A percentile compares a stretch with the other conserved stretches of the same genome.
These are phyloP conservation scores for Miniopterus natalensis DNA, from an alignment of 2,113 vertebrate genomes.

Conservation along the genomic window DNA sequence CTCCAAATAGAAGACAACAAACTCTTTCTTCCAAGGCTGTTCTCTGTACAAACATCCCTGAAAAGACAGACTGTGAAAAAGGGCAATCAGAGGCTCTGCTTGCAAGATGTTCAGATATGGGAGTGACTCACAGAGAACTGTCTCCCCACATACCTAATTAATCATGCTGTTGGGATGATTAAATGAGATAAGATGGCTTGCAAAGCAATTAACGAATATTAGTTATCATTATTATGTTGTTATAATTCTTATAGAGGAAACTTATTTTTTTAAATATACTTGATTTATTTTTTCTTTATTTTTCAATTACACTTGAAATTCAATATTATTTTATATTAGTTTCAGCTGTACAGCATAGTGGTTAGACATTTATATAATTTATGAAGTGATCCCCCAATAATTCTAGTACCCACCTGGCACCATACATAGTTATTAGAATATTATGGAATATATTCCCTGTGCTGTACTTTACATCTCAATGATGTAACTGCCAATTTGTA, in stretches of 20 bases:
- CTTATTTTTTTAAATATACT: not conserved
- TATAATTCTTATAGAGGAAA: not conserved
- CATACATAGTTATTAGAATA: not conserved
- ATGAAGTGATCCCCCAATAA: not conserved
- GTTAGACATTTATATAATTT: not conserved
- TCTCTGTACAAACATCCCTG: not conserved
- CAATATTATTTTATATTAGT: not conserved
- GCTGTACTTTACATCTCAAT: not conserved
- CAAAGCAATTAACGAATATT: slow-evolving; percentile 10
- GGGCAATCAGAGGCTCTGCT: not conserved
- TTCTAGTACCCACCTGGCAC: not conserved
- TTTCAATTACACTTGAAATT: not conserved
- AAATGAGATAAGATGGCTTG: slow-evolving; percentile 4
- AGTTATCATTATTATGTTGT: not conserved
- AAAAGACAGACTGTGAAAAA: not conserved
- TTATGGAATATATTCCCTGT: not conserved
- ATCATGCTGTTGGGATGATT: not conserved
- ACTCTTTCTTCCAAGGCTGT: not conserved
- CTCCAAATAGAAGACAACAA: not conserved
- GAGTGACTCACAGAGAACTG: not conserved
- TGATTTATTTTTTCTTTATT: not conserved
- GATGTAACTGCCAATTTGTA: not conserved
- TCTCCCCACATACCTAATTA: not conserved
- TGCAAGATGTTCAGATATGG: not conserved
- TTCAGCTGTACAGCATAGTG: not conserved